Base-by-base conservation (phyloP, 2,888 invertebrate species). In the Spilosoma lubricipeda region DNA sequence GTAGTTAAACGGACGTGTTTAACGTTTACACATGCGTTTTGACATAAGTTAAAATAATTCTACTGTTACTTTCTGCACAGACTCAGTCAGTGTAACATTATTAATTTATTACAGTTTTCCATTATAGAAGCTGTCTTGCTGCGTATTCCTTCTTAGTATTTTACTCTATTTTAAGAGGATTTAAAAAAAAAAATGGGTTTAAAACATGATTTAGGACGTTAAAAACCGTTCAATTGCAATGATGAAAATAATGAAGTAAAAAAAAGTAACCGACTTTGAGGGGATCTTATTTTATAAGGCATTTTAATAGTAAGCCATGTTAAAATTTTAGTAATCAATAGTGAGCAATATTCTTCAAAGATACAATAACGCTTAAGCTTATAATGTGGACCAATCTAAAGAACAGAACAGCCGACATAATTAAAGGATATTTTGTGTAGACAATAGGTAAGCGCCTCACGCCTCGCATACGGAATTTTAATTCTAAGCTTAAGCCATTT, bases 391-490 rank as follows among this genome's bases (percentile, higher is more conserved):
- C 86, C 85, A 79, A 56, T 74, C 67, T 80, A 87, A 88, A 89
- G 85, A 90, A 88, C 86, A 85, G 88, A 87, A 86, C 86, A 85
- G 83, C 87, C 86, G 82, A 90, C 91, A 92, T 93, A 93, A 93
- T 93, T 93, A 93, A 90, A 92, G 92, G 91, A 91, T 92, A 92
- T 93, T 93, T 93, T 92, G 91, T 91, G 91, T 90, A 92, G 92
- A 94, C 93, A 94, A 93, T 93, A 92, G 92, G 91, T 92, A 92
- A 91, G 92, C 88, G 90, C 86, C 85, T 86, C 90, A 93, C 90
- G 90, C 86, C 85, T 86, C 90, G 93, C 91, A 90, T 90, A 88
- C 91, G 84, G 93, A 94, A 94, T 94, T 93, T 94, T 92, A 93
- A 94, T 93, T 91, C 90, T 87, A 90, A 91, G 87, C 89, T 90